Evolutionary conservation across 1,140 invertebrate genomes (phyloP), one percentile per base, ranked within the genome.

Genomic region (Artemia franciscana): DNA sequence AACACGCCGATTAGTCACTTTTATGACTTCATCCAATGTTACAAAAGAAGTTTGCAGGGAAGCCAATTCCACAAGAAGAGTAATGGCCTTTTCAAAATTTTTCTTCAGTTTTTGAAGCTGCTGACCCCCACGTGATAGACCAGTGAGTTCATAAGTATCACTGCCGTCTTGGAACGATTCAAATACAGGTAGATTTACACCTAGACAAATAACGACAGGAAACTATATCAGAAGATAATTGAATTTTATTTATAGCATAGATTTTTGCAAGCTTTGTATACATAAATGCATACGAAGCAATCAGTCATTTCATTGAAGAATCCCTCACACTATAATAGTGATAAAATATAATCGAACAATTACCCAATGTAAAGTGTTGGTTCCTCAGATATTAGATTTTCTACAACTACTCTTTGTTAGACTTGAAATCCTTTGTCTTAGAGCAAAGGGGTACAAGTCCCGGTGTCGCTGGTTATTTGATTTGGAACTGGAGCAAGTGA

Each of bases 1-100:
- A 15, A 99, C 96, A 82, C 96, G 84, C 67, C 96, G 81, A 73
- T 97, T 97, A 5, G 93, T 97, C 57, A 92, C 84, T 75, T 97
- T 97, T 67, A 97, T 97, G 25, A 94, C 92, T 75, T 96, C 91
- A 75, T 97, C 93, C 51, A 97, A 73, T 56, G 91, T 95, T 5
- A 97, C 88, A 73, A 97, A 97, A 39, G 91, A 95, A 1, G 92
- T 96, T 74, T 97, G 93, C 58, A 97, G 74, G 9, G 92, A 96
- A 9, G 93, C 93, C 68, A 97, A 74, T 70, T 95, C 89, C 3
- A 97, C 91, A 30, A 97, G 76, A 4, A 97, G 73, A 69, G 92
- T 87, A 0, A 97, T 83, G 58, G 92, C 91, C 70, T 84, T 85
- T 70, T 91, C 80, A 75, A 92, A 97, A 70, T 94, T 95, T 71